Evolutionary conservation across 2,888 invertebrate species (phyloP).

Genomic region (Autographa pulchrina): DNA sequence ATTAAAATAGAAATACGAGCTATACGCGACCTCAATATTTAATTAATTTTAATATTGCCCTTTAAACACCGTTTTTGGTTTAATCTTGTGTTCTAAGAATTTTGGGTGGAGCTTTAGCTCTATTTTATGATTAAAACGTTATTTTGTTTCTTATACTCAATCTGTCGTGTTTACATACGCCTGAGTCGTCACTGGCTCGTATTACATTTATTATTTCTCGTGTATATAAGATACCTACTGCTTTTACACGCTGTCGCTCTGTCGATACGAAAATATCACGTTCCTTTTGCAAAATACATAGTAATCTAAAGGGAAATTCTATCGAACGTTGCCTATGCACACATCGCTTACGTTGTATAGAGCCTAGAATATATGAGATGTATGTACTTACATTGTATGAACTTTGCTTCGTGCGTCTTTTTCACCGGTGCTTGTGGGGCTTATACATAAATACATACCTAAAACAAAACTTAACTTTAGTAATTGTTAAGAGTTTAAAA

Average conservation of each 20-base stretch:
- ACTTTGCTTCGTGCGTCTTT: too few species aligned
- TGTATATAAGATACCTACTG: not conserved
- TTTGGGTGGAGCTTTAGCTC: conserved; percentile 35
- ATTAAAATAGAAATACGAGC: conserved; percentile 79
- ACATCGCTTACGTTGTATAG: not conserved
- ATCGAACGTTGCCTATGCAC: not conserved
- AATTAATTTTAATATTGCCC: conserved; percentile 70
- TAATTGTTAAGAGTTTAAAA: too few species aligned
- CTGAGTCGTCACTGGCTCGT: not conserved
- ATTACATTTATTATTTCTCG: not conserved
- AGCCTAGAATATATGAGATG: too few species aligned
- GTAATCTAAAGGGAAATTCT: not conserved
- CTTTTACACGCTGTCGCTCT: not conserved
- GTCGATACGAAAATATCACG: not conserved
- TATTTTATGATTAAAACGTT: not conserved
- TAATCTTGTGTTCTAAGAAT: conserved; percentile 51
- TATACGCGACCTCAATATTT: conserved; percentile 77
- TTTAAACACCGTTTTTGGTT: conserved; percentile 59
- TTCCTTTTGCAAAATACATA: not conserved
- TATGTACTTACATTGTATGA: too few species aligned
- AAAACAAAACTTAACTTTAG: too few species aligned
- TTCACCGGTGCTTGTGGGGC: too few species aligned
- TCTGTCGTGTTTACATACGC: not conserved
- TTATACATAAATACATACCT: too few species aligned
- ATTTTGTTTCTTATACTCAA: not conserved